Conservation (phyloP, 2,113 vertebrate genomes). For the Eira barbara region DNA sequence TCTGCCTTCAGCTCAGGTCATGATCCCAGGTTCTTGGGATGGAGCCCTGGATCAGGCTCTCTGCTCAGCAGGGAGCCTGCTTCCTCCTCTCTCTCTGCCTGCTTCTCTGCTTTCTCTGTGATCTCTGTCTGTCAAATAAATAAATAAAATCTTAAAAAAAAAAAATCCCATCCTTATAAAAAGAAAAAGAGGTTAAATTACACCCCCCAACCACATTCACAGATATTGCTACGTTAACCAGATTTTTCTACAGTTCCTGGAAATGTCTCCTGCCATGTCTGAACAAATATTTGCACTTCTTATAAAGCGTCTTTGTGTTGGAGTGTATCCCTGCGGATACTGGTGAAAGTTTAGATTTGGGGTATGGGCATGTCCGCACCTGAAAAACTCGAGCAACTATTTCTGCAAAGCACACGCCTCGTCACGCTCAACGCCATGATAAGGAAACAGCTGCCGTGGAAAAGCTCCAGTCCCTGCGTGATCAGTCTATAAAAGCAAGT, state of each 20-base stretch:
- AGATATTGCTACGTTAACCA: neutral
- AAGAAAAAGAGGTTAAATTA: neutral
- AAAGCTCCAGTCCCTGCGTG: neutral
- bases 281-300: slow-evolving; percentile 24
- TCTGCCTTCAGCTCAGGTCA: no score
- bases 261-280: neutral
- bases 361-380: rapidly evolving
- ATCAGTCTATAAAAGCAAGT: neutral
- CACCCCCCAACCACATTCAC: neutral
- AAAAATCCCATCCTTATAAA: no score
- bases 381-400: neutral
- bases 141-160: no score
- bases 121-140: no score
- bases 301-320: neutral
- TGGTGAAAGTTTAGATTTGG: neutral
- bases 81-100: no score
- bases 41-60: no score
- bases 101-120: no score
- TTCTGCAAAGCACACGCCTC: neutral
- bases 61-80: no score
- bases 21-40: no score
- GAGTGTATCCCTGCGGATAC: neutral
- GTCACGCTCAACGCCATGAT: neutral
- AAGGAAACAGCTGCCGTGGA: rapidly evolving
- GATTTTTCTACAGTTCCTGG: neutral